These are phyloP conservation scores for Mirounga angustirostris DNA, from an alignment of 2,113 vertebrate species.

Conservation along the genomic window DNA sequence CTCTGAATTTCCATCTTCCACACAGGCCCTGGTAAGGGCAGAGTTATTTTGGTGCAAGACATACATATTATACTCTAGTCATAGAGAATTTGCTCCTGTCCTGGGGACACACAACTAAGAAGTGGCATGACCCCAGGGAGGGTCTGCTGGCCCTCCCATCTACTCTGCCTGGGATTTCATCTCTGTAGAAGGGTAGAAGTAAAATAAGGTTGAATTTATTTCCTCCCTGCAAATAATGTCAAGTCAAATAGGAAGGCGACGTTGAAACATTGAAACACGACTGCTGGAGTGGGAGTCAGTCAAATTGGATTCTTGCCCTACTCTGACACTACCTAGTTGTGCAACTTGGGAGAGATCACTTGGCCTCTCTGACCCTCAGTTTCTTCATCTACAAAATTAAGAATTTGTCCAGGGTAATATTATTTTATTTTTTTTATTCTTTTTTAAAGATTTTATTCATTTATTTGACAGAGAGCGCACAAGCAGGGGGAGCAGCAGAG, in stretches of 20 bases:
- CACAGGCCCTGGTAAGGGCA: neutral
- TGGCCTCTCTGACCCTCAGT: neutral
- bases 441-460: too few relatives aligned
- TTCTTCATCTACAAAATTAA: slow-evolving; percentile 6
- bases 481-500: too few relatives aligned
- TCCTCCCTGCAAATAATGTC: neutral
- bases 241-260: slow-evolving; percentile 4
- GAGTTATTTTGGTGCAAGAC: neutral
- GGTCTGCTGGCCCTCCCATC: neutral
- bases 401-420: neutral
- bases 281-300: neutral
- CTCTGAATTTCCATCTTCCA: neutral
- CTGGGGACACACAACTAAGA: neutral
- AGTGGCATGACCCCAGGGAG: neutral
- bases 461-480: too few relatives aligned
- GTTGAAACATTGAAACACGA: neutral
- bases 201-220: neutral
- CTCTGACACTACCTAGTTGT: neutral
- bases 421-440: neutral
- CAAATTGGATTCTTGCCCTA: neutral
- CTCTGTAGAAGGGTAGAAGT: neutral
- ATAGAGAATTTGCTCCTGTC: neutral
- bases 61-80: neutral
- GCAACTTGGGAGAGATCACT: neutral
- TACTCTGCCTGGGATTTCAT: neutral